These are phyloP conservation scores for Tetragnatha montana DNA, from an alignment of 2,888 invertebrate genomes.

Conservation along the genomic window DNA sequence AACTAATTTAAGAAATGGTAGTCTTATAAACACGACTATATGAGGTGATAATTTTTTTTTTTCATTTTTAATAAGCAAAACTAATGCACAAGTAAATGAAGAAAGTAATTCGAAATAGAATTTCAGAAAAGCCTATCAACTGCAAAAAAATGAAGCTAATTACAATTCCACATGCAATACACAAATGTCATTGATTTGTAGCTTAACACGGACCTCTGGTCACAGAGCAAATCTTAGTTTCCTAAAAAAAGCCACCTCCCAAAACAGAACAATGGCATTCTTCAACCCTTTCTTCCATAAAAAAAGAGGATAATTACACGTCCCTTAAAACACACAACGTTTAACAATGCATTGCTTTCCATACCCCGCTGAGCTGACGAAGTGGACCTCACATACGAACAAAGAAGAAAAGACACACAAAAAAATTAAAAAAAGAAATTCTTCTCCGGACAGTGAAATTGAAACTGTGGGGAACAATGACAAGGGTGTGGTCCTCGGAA, in stretches of 20 bases:
- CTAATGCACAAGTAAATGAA: too few species aligned
- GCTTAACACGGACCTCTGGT: neutral
- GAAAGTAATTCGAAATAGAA: too few species aligned
- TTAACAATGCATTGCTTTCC: conserved; percentile 52
- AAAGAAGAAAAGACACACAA: neutral
- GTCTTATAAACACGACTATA: too few species aligned
- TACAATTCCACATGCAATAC: neutral
- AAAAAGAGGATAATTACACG: conserved; percentile 57
- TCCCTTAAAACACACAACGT: conserved; percentile 32
- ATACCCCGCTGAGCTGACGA: conserved; percentile 38
- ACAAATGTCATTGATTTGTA: neutral
- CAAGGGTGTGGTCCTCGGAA: conserved; percentile 56
- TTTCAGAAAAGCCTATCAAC: neutral
- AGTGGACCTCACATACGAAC: conserved; percentile 54
- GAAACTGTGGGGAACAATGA: conserved; percentile 65
- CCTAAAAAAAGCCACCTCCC: neutral
- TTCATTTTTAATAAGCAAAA: too few species aligned
- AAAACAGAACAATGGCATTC: conserved; percentile 30
- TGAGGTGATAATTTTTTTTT: too few species aligned
- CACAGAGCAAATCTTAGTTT: neutral
- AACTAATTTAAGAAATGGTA: too few species aligned
- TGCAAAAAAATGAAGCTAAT: neutral
- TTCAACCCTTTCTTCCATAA: conserved; percentile 1
- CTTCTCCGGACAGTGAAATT: conserved; percentile 57
- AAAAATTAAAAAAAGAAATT: conserved; percentile 1